phyloP scores from a whole-genome alignment of 2,113 vertebrate species.

The Poicephalus meyeri region DNA sequence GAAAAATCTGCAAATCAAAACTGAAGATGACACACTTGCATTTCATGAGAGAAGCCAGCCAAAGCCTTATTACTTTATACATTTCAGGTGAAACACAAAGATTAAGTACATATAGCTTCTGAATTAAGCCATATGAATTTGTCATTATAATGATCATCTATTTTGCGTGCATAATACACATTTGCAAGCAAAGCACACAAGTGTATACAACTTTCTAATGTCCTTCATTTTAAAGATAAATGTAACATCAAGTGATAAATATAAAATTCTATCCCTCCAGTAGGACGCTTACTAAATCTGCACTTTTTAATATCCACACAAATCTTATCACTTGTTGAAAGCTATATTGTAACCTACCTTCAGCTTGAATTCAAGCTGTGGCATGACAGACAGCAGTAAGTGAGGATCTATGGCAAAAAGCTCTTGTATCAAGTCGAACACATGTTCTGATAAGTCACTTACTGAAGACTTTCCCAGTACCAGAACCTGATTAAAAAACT shows the following conservation, averaged over 20 bases:
- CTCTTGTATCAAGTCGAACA: conserved; percentile 99
- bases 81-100: background rate
- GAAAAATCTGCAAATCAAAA: background rate
- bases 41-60: background rate
- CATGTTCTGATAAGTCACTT: conserved; percentile 96
- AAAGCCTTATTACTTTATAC: background rate
- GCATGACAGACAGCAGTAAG: conserved; percentile 96
- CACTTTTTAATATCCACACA: background rate
- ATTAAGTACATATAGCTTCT: background rate
- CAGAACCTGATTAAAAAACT: conserved; percentile 99
- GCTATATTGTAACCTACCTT: conserved; percentile 78
- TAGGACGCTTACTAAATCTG: background rate
- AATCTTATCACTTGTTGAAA: background rate
- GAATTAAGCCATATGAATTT: background rate
- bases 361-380: conserved; percentile 98
- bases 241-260: background rate
- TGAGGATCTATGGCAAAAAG: conserved; percentile 97
- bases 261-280: background rate
- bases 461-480: conserved; percentile 98
- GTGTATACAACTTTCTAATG: background rate
- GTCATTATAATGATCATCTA: background rate
- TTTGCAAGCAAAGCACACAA: background rate
- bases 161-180: background rate
- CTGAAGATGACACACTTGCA: background rate
- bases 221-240: background rate